These are phyloP conservation scores for Drosophila lacertosa DNA, from an alignment of 1,140 invertebrate species.

Conservation along the genomic window DNA sequence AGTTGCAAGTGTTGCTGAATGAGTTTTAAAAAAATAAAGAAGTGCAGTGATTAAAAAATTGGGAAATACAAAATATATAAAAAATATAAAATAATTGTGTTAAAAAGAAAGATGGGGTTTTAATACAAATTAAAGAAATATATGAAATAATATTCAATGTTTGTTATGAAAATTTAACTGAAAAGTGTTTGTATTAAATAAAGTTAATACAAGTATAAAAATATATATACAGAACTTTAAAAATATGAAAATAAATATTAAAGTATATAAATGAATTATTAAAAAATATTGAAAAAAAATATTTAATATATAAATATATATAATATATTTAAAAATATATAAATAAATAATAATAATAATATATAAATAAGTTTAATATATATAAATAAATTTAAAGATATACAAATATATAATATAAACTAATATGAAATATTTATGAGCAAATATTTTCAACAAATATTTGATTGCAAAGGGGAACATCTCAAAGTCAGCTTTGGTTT, in stretches of 20 bases:
- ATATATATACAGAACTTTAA: neutral
- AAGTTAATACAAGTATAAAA: neutral
- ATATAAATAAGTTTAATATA: too few relatives aligned
- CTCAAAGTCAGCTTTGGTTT: too few relatives aligned
- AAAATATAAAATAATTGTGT: neutral
- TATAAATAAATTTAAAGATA: too few relatives aligned
- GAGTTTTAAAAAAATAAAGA: neutral
- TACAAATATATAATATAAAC: too few relatives aligned
- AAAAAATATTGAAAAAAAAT: neutral
- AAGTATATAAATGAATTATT: too few relatives aligned
- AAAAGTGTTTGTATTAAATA: neutral
- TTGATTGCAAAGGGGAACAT: too few relatives aligned
- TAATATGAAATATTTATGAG: too few relatives aligned
- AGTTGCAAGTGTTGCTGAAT: constrained; percentile 8
- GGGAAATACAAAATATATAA: neutral
- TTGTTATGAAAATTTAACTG: neutral
- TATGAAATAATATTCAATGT: neutral
- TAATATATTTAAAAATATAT: neutral
- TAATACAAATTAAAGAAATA: too few relatives aligned
- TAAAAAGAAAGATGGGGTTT: too few relatives aligned
- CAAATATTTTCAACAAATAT: too few relatives aligned
- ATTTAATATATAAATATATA: neutral
- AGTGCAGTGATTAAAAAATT: too few relatives aligned
- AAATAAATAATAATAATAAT: neutral
- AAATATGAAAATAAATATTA: neutral